These are phyloP conservation scores for Dendrolimus houi DNA, from an alignment of 2,888 invertebrate species.

Conservation along the genomic window DNA sequence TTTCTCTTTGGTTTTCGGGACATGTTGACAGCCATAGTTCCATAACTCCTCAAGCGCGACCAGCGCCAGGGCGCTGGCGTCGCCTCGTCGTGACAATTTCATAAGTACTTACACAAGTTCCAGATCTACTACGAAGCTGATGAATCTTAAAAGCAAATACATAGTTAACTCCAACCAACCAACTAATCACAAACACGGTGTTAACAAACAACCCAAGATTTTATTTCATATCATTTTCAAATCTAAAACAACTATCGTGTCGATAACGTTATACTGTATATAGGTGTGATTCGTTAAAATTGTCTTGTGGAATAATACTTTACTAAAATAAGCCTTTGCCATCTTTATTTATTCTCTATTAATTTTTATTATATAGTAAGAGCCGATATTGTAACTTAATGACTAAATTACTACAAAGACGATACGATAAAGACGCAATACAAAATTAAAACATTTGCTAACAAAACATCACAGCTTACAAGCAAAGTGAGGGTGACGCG, in stretches of 20 bases:
- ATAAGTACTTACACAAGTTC: slow-evolving; percentile 74
- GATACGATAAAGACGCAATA: slow-evolving; percentile 41
- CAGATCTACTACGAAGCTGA: slow-evolving; percentile 72
- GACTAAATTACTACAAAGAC: slow-evolving; percentile 52
- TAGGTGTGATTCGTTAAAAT: background rate
- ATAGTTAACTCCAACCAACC: background rate
- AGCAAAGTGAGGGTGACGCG: slow-evolving; percentile 56
- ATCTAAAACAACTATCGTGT: background rate
- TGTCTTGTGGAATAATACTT: background rate
- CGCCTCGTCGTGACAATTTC: slow-evolving; percentile 46
- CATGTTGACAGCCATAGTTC: slow-evolving; percentile 52
- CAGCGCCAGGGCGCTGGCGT: background rate
- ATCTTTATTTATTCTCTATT: slow-evolving; percentile 29
- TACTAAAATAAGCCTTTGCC: slow-evolving; percentile 27
- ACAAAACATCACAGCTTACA: slow-evolving; percentile 67
- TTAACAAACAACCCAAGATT: background rate
- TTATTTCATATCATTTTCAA: background rate
- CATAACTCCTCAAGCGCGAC: slow-evolving; percentile 57
- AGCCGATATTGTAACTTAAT: slow-evolving; percentile 51
- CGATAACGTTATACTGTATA: background rate
- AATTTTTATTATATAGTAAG: slow-evolving; percentile 23
- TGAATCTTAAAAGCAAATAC: slow-evolving; percentile 64
- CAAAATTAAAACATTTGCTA: slow-evolving; percentile 45
- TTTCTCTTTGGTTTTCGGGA: slow-evolving; percentile 70
- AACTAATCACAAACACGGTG: background rate